Percentiles rank a stretch among this genome's conserved stretches.
phyloP scores from a whole-genome alignment of 2,797 vertebrate genomes.

The Gila robusta region DNA sequence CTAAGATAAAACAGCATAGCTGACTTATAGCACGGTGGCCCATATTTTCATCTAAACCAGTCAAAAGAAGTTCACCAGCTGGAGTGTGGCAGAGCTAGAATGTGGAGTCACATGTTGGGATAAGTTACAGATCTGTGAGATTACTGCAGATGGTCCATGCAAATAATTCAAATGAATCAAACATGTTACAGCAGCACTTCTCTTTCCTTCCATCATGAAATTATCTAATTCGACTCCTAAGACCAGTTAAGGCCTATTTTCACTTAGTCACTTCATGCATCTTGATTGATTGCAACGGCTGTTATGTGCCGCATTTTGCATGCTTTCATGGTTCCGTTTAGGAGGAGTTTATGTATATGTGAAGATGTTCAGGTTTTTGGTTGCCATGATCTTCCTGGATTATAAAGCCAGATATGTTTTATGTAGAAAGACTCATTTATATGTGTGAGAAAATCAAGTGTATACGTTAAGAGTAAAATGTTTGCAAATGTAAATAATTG shows the following conservation, averaged over 20 bases:
- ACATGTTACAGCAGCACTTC: conserved; percentile 28
- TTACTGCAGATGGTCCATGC: conserved; percentile 41
- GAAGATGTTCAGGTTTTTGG: background rate
- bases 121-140: conserved; percentile 35
- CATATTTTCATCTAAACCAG: conserved; percentile 66
- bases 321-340: background rate
- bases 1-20: conserved; percentile 72
- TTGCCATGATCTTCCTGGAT: background rate
- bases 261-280: background rate
- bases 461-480: background rate
- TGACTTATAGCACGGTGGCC: conserved; percentile 63
- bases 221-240: conserved; percentile 20
- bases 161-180: conserved; percentile 45
- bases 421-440: background rate
- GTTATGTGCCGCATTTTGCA: background rate
- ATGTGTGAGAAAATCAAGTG: background rate
- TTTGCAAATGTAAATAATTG: background rate
- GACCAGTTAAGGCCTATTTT: conserved; percentile 21
- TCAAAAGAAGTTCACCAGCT: conserved; percentile 60
- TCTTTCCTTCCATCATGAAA: conserved; percentile 12
- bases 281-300: conserved; percentile 18
- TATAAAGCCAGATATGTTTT: background rate
- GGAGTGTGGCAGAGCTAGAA: conserved; percentile 51
- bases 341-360: background rate
- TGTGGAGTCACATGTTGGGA: conserved; percentile 39